Evolutionary conservation across 1,140 invertebrate genomes (phyloP), one percentile per base, ranked within the genome.

Genomic region (Papilio dardanus): DNA sequence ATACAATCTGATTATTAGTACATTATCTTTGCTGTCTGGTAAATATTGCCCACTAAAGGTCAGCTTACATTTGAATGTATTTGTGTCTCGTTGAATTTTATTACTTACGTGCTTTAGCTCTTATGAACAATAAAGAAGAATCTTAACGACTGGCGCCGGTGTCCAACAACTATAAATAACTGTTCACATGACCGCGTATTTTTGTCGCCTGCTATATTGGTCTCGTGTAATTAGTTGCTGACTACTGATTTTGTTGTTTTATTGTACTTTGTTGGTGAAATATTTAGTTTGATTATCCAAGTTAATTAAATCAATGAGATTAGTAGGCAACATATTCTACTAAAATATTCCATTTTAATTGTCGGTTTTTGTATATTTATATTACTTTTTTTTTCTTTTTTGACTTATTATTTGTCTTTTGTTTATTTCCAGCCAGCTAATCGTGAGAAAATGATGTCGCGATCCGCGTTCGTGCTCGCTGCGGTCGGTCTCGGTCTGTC

Each of bases 401-500:
- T n/a, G n/a, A n/a, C n/a, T n/a, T 33, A 35, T 31, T 65, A 24
- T 35, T 14, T 42, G n/a, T n/a, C n/a, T 84, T 81, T 77, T 21
- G 71, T 35, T 88, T 88, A 77, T 87, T 83, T 75, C 66, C 91
- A 93, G 93, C 88, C 90, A 62, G 89, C 88, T 85, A 93, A 90
- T 42, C 94, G 94, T 82, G 94, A 95, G 80, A 93, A 93, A 83
- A 89, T 92, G 84, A 94, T 95, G 87, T 93, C 93, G 42, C 90
- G 94, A 76, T 95, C 94, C 2, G 95, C 95, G 16, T 80, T 94
- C 35, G 91, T 94, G 62, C 87, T 95, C 71, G 95, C 95, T 3
- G 87, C 94, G 21, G 89, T 95, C 66, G 95, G 95, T 28, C 94
- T 95, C 31, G 93, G 94, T 14, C 86, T 95, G 0, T 95, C 95